These are phyloP conservation scores for Callopanchax toddi DNA, from an alignment of 2,113 vertebrate species.

Conservation along the genomic window DNA sequence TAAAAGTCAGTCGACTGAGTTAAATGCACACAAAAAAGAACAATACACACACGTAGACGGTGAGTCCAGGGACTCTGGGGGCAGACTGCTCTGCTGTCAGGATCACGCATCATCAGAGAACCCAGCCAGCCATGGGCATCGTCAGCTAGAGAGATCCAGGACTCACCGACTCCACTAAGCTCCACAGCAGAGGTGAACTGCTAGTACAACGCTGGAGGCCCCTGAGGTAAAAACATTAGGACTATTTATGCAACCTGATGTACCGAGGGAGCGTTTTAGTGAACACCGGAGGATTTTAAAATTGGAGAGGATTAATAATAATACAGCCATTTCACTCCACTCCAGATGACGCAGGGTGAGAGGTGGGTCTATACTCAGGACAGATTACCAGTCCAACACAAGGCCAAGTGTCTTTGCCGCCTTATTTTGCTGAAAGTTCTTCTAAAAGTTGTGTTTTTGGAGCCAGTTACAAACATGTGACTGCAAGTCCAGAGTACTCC, in stretches of 20 bases:
- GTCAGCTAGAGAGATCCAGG: conserved; percentile 49
- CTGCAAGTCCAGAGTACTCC: too few relatives aligned
- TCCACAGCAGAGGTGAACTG: conserved; percentile 35
- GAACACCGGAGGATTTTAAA: too few relatives aligned
- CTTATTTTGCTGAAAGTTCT: too few relatives aligned
- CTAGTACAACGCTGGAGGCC: conserved; percentile 24
- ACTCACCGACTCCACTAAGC: conserved; percentile 58
- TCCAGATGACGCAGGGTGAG: too few relatives aligned
- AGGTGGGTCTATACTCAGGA: too few relatives aligned
- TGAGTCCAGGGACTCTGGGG: conserved; percentile 40
- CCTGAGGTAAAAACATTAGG: conserved; percentile 13
- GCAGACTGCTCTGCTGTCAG: conserved; percentile 64
- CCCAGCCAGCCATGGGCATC: conserved; percentile 64
- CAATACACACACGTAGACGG: conserved; percentile 18
- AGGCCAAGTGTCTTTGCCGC: too few relatives aligned
- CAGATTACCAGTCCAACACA: too few relatives aligned
- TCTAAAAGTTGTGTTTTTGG: too few relatives aligned
- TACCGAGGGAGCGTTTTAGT: neutral
- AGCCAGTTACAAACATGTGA: too few relatives aligned
- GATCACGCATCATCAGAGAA: conserved; percentile 52
- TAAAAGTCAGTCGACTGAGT: conserved; percentile 54
- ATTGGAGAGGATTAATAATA: too few relatives aligned
- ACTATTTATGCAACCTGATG: conserved; percentile 21
- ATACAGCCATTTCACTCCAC: too few relatives aligned
- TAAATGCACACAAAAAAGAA: conserved; percentile 41